Base-by-base conservation (phyloP, 2,797 vertebrate species). In the Pipistrellus pygmaeus region DNA sequence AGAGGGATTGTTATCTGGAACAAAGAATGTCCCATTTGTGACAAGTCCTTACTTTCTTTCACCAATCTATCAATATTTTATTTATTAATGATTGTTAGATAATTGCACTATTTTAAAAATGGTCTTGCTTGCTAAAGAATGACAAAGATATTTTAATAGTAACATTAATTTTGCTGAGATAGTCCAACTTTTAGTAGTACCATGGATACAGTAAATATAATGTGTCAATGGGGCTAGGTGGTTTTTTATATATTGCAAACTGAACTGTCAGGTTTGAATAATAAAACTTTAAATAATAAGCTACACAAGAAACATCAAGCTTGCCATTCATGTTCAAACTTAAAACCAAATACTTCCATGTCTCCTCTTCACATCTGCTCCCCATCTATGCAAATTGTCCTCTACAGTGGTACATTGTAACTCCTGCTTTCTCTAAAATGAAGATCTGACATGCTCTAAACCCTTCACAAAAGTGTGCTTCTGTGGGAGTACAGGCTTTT, bases 141-240 rank as follows among this genome's bases (percentile, higher is more conserved):
- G 30, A 38, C 17, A 85, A 89, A 93, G 75, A 75, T 94, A 48
- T 96, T 95, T 95, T 95, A 91, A 94, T 55, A 78, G 35, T 87
- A 84, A 91, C 38, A 5, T 32, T 83, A 84, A 91, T 87, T 96
- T 96, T 85, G 21, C 73, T 57, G 20, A 95, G 30, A 91, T 32
- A 41, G 10, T 69, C 27, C 51, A 94, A 51, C 18, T 93, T 85
- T 64, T 85, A 82, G 18, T 68, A 81, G 48, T 90, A 62, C 0
- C 1, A 6, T 46, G 94, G 51, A 20, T 20, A 53, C 18, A 94
- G 91, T 44, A 93, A 72, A 84, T 84, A 41, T 18, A 91, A 66
- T 66, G 35, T 92, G 10, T 90, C 85, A 85, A 68, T 85, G 8
- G 17, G 81, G 21, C 35, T 38, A 66, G 30, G 78, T 80, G 48